Evolutionary conservation across 92 coral and sea anemone genomes (phyloP), one percentile per base, ranked within the genome.

Genomic region (Parazoanthus atlanticus): DNA sequence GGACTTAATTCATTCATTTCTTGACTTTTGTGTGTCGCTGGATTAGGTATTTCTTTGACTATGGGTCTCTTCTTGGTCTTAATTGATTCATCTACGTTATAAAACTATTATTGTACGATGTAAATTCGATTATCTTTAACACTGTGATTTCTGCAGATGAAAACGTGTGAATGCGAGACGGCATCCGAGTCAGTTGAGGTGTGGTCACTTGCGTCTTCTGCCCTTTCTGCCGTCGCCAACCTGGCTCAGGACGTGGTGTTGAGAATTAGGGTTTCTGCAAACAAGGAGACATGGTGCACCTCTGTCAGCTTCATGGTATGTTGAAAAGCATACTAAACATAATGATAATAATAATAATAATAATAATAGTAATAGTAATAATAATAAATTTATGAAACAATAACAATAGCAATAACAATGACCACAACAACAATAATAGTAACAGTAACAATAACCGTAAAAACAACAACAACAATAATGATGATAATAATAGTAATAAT

Each of bases 211-310:
- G 95, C 92, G 12, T 88, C 98, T 5, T 93, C 98, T 88, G 92
- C 94, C 74, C 85, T 96, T 54, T 93, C 98, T 47, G 96, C 98
- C 13, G 84, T 96, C 69, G 98, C 95, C 29, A 96, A 96, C 90
- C 85, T 96, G 94, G 94, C 95, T 5, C 85, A 94, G 72, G 95
- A 91, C 75, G 74, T 84, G 58, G 73, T 58, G 40, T 81, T 90
- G 25, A 91, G 98, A 80, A 94, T 86, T 56, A 91, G 86, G 67
- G 85, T 96, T 30, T 94, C 94, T 31, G 89, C 84, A 9, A 93
- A 96, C 66, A 83, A 81, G 25, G 92, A 89, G 26, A 90, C 93
- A 90, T 95, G 98, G 96, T 88, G 89, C 19, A 90, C 89, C 7
- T 82, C 90, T 56, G 82, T 89, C 77, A 85, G 85, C 69, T 92